Percentiles rank a stretch among this genome's conserved stretches.
These are phyloP conservation scores for Gnatocerus cornutus DNA, from an alignment of 2,888 invertebrate genomes.

Conservation along the genomic window DNA sequence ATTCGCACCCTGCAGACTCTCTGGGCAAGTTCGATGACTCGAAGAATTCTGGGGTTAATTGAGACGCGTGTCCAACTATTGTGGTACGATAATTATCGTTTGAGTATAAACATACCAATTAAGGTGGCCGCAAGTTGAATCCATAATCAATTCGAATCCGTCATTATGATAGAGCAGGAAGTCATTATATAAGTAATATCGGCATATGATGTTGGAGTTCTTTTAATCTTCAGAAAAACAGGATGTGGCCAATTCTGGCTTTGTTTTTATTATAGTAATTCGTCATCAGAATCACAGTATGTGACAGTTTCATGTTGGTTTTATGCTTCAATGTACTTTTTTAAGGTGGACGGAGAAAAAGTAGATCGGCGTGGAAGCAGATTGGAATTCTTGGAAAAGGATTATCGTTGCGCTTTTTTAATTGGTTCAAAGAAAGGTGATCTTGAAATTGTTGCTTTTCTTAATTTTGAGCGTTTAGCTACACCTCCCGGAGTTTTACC, in stretches of 20 bases:
- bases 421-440: too few species aligned
- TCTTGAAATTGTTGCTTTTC: too few species aligned
- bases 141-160: slow-evolving; percentile 42
- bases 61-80: slow-evolving; percentile 25
- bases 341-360: slow-evolving; percentile 1
- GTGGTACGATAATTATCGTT: slow-evolving; percentile 25
- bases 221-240: slow-evolving; percentile 38
- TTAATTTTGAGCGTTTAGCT: too few species aligned
- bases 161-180: slow-evolving; percentile 45
- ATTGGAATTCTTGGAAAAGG: background rate
- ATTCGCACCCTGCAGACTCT: slow-evolving; percentile 30
- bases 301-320: slow-evolving; percentile 22
- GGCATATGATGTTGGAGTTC: slow-evolving; percentile 29
- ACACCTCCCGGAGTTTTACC: too few species aligned
- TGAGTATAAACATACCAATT: slow-evolving; percentile 20
- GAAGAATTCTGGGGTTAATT: slow-evolving; percentile 14
- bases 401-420: background rate
- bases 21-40: slow-evolving; percentile 30
- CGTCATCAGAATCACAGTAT: slow-evolving; percentile 30
- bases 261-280: slow-evolving; percentile 38
- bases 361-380: slow-evolving; percentile 5
- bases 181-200: slow-evolving; percentile 44
- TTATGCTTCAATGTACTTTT: slow-evolving; percentile 19
- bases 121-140: slow-evolving; percentile 32
- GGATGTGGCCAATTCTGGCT: slow-evolving; percentile 39